These are phyloP conservation scores for Botia kubotai DNA, from an alignment of 2,797 vertebrate species.

Conservation along the genomic window DNA sequence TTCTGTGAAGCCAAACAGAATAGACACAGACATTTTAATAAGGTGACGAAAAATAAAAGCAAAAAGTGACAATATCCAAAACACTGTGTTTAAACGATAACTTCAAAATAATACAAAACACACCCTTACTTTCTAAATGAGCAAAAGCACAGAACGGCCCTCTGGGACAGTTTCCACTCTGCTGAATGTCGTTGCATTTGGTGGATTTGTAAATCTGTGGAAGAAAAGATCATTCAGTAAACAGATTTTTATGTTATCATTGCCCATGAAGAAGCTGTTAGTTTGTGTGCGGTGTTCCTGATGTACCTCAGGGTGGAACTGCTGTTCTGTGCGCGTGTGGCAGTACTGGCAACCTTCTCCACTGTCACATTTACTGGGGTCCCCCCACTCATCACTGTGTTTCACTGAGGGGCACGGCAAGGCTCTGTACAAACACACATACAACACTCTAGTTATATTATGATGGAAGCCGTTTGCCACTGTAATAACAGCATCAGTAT, in stretches of 20 bases:
- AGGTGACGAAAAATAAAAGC: conserved; percentile 4
- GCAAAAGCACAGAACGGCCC: conserved; percentile 99
- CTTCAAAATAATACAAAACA: not conserved
- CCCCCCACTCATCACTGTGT: conserved; percentile 98
- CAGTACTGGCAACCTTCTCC: conserved; percentile 95
- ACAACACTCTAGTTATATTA: not conserved
- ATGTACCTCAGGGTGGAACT: conserved; percentile 96
- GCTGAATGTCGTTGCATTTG: conserved; percentile 99
- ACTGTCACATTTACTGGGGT: conserved; percentile 97
- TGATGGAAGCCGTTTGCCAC: not conserved
- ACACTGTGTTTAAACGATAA: not conserved
- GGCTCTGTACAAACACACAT: conserved; percentile 78
- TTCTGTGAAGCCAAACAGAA: conserved; percentile 73
- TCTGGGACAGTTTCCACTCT: conserved; percentile 95
- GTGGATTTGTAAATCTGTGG: conserved; percentile 97
- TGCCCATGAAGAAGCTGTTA: no score
- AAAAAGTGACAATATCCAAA: conserved; percentile 12
- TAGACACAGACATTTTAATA: not conserved
- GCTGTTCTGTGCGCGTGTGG: conserved; percentile 97
- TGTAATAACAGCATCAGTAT: no score
- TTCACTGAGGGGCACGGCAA: conserved; percentile 93
- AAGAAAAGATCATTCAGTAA: not conserved
- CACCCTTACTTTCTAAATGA: conserved; percentile 91
- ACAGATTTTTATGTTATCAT: not conserved
- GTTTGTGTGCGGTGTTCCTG: no score